Evolutionary conservation across 2,113 vertebrate genomes (phyloP), one percentile per base, ranked within the genome.

Genomic region (Phycodurus eques): DNA sequence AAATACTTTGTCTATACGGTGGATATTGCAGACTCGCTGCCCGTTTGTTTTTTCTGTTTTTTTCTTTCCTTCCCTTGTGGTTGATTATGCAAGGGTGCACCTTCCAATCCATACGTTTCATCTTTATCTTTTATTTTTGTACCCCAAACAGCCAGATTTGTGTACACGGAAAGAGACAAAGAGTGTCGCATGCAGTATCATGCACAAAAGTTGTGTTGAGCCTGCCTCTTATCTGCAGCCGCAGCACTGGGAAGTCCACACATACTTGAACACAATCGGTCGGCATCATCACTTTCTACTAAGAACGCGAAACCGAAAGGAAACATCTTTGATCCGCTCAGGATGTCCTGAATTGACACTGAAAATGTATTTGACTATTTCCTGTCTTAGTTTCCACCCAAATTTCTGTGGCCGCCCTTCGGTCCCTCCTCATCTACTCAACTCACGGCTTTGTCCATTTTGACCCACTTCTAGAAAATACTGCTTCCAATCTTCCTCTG

Each of bases 381-480:
- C 42, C 62, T 20, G 35, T 4, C 35, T 6, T 39, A 39, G 6
- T 39, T 39, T 39, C 35, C 35, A 39, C 4, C 35, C 35, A 39
- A 39, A 39, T 39, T 39, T 39, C 35, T 5, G 35, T 39, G 35
- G 27, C 22, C 13, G 10, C 31, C 12, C 12, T 22, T 39, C 17
- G 9, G 61, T 64, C 35, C 35, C 10, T 7, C 13, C 11, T 14
- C 39, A 63, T 59, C 6, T n/a, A 19, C 33, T 15, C 79, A 27
- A 65, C 83, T 86, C 76, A 43, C 75, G 75, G 54, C 72, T 63
- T 27, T 31, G 62, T 78, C 76, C 84, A 89, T 80, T 80, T 75
- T 89, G 87, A 88, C 85, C 89, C 84, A 90, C 80, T 90, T 91
- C 47, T 57, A 86, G 39, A 88, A 81, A 85, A 84, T 84, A 68